Base-by-base conservation (phyloP, 2,797 vertebrate genomes). In the Cirrhinus molitorella region DNA sequence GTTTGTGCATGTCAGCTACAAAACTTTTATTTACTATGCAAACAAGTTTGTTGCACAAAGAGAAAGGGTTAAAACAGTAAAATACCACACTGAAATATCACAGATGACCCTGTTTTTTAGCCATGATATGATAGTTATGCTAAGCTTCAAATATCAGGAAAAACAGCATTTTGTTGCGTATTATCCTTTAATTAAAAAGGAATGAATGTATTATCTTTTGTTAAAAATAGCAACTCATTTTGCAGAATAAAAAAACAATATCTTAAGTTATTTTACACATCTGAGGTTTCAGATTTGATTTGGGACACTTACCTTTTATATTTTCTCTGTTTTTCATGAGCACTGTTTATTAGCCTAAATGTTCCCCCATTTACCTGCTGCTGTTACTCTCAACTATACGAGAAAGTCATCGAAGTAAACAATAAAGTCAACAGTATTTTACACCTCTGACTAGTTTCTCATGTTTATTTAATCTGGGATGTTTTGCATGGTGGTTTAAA, bases 11-110 rank as follows among this genome's bases (percentile, higher is more conserved):
- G 97, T 95, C 93, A 89, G 94, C 88, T 92, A 93, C 91, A 83
- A 88, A 91, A 94, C 93, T 96, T 96, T 96, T 95, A 96, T 97
- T 96, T 95, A 97, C 97, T 99, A 99, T 99, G 97, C 98, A 99
- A 98, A 96, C 92, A 94, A 94, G 95, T 93, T 93, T 95, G 95
- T 95, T 96, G 96, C 96, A 97, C 97, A 97, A 96, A 91, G 75
- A 85, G 90, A 91, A n/a, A 80, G 92, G 93, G 92, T 90, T 92
- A 90, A 87, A 91, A 90, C 87, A 85, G 76, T 90, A 86, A 90
- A 90, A 91, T 91, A 87, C 88, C 89, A 90, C 87, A 93, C 84
- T 88, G 89, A 90, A 34, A 17, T 63, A 55, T 49, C 66, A 65
- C 25, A 68, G 47, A 4, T 79, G 28, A 19, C 31, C 25, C 63